A percentile compares a stretch with the other conserved stretches of the same genome.
These are phyloP conservation scores for Thamnophis elegans DNA, from an alignment of 2,797 vertebrate genomes.

Conservation along the genomic window DNA sequence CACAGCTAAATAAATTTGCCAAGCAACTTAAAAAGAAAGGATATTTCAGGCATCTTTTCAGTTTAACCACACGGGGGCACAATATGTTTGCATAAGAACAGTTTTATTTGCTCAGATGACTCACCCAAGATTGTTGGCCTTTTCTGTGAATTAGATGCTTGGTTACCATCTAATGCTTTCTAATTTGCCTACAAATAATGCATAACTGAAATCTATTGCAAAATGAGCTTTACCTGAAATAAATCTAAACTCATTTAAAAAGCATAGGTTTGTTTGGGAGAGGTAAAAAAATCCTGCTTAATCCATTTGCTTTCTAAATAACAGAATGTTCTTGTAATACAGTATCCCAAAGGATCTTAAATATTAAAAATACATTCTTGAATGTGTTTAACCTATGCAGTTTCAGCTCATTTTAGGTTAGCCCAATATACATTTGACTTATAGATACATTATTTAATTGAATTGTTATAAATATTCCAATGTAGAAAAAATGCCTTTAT, in stretches of 20 bases:
- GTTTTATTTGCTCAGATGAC: neutral
- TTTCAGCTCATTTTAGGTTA: slow-evolving; percentile 15
- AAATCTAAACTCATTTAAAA: slow-evolving; percentile 10
- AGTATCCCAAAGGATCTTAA: slow-evolving; percentile 16
- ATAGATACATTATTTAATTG: neutral
- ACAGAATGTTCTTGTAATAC: slow-evolving; percentile 15
- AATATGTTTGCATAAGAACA: slow-evolving; percentile 62
- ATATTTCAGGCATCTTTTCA: slow-evolving; percentile 37
- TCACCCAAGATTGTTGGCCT: neutral
- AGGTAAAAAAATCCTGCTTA: slow-evolving; percentile 15
- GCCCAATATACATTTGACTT: slow-evolving; percentile 28
- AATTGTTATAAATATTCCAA: neutral
- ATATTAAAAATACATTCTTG: neutral
- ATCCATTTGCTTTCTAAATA: slow-evolving; percentile 28
- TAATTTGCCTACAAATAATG: slow-evolving; percentile 34
- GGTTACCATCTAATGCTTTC: slow-evolving; percentile 16
- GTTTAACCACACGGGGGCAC: slow-evolving; percentile 69
- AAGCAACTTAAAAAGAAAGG: neutral
- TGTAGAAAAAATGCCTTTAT: neutral
- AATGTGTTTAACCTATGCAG: slow-evolving; percentile 1
- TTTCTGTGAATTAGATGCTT: neutral
- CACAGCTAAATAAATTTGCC: neutral
- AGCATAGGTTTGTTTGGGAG: neutral
- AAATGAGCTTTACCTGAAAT: slow-evolving; percentile 35
- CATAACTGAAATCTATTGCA: neutral